A percentile compares a stretch with the other conserved stretches of the same genome.
Evolutionary conservation across 2,888 invertebrate genomes (phyloP).

Genomic region (Syrphus vitripennis): DNA sequence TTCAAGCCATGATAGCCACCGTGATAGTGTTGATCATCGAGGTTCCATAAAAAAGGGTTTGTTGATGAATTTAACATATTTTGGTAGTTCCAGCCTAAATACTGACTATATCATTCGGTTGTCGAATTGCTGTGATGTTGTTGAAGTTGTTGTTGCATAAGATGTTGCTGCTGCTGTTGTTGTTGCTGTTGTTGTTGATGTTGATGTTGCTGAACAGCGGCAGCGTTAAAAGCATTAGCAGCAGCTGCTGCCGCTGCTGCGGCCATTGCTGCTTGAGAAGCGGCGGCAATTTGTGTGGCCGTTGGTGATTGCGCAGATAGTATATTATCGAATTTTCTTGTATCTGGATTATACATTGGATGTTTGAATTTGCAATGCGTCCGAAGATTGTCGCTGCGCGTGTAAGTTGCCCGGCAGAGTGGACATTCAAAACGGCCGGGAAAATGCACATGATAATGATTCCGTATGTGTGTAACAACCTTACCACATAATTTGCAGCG

Average conservation of each 20-base stretch:
- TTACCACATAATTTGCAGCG: constrained; percentile 96
- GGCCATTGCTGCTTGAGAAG: constrained; percentile 80
- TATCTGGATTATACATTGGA: constrained; percentile 92
- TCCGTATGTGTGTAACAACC: constrained; percentile 96
- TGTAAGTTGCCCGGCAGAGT: constrained; percentile 94
- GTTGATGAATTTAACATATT: constrained; percentile 74
- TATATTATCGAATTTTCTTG: constrained; percentile 91
- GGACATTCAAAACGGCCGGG: constrained; percentile 96
- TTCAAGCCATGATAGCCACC: constrained; percentile 59
- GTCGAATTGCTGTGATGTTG: constrained; percentile 77
- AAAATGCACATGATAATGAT: constrained; percentile 97
- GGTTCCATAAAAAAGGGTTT: constrained; percentile 77
- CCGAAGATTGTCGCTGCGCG: constrained; percentile 95
- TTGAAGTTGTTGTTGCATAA: constrained; percentile 75
- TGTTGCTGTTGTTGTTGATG: constrained; percentile 75
- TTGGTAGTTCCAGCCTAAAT: constrained; percentile 80
- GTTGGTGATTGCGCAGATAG: constrained; percentile 83
- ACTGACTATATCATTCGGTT: constrained; percentile 78
- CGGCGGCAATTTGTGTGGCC: constrained; percentile 82
- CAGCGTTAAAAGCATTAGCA: constrained; percentile 75
- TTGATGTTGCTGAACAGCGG: constrained; percentile 76
- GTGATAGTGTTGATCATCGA: constrained; percentile 74
- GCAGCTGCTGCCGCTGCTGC: constrained; percentile 80
- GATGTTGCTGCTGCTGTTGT: constrained; percentile 76
- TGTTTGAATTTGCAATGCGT: constrained; percentile 97